Evolutionary conservation across 2,113 vertebrate species (phyloP).

Genomic region (Cephalopholis sonnerati): DNA sequence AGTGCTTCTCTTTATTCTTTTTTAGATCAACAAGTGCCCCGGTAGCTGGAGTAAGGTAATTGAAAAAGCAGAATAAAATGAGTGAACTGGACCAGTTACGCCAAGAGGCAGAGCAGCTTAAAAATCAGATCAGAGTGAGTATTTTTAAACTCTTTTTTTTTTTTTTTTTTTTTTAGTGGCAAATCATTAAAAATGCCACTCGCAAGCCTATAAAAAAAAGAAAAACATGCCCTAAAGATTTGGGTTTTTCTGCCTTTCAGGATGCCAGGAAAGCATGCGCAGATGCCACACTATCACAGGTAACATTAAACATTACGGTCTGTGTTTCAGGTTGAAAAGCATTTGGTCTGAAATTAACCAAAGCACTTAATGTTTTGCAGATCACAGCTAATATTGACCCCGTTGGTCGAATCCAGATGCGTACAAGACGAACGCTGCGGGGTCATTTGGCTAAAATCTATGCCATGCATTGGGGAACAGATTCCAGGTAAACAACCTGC

Average conservation of each 20-base stretch:
- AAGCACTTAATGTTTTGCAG: conserved; percentile 78
- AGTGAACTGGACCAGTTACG: conserved; percentile 99
- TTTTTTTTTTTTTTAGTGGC: neutral
- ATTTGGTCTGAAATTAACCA: conserved; percentile 26
- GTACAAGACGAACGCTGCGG: conserved; percentile 96
- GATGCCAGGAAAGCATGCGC: conserved; percentile 90
- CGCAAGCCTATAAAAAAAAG: neutral
- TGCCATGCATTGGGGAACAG: conserved; percentile 99
- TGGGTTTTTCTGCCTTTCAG: conserved; percentile 54
- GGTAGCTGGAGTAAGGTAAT: conserved; percentile 88
- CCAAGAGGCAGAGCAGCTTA: conserved; percentile 99
- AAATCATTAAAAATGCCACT: neutral
- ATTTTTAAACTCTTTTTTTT: neutral
- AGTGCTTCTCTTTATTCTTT: neutral
- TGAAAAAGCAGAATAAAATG: conserved; percentile 91
- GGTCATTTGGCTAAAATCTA: conserved; percentile 99
- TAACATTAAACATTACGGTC: conserved; percentile 65
- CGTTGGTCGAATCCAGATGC: conserved; percentile 99
- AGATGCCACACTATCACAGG: conserved; percentile 98
- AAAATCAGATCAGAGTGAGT: conserved; percentile 98
- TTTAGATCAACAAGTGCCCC: conserved; percentile 89
- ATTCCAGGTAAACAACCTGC: conserved; percentile 90
- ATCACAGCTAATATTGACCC: conserved; percentile 99
- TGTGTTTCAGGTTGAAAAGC: neutral
- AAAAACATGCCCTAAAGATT: conserved; percentile 1